These are phyloP conservation scores for Ophiothrix spiculata DNA, from an alignment of 35 echinoderm and acorn worm species.

Conservation along the genomic window DNA sequence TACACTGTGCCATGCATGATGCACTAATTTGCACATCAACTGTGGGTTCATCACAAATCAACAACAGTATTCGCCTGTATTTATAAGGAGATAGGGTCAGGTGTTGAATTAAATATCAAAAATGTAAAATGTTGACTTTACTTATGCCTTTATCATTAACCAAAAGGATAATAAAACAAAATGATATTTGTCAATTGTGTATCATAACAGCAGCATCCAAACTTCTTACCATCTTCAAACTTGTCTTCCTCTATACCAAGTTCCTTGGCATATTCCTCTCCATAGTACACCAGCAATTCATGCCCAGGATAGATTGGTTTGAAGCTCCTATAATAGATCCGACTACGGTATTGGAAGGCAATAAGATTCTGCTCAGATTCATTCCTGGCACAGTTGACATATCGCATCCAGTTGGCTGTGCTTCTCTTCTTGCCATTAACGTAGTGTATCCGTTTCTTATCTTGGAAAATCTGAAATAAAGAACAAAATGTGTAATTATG, in stretches of 20 bases:
- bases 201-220: no score
- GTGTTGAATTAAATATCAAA: no score
- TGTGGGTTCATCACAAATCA: no score
- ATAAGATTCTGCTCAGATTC: conserved; percentile 94
- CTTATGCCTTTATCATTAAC: no score
- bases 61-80: no score
- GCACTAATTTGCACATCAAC: no score
- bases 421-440: conserved; percentile 70
- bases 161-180: no score
- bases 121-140: no score
- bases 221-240: background rate
- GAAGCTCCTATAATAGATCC: conserved; percentile 91
- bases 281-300: conserved; percentile 93
- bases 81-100: no score
- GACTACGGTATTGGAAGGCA: conserved; percentile 79
- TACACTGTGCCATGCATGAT: no score
- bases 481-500: no score
- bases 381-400: conserved; percentile 94
- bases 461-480: conserved; percentile 25
- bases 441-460: conserved; percentile 37
- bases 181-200: no score
- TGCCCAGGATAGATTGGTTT: conserved; percentile 68
- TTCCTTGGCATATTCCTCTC: conserved; percentile 88
- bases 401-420: conserved; percentile 96
- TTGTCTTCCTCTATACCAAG: conserved; percentile 56